phyloP scores from a whole-genome alignment of 2,113 vertebrate species.

The Sapajus apella region DNA sequence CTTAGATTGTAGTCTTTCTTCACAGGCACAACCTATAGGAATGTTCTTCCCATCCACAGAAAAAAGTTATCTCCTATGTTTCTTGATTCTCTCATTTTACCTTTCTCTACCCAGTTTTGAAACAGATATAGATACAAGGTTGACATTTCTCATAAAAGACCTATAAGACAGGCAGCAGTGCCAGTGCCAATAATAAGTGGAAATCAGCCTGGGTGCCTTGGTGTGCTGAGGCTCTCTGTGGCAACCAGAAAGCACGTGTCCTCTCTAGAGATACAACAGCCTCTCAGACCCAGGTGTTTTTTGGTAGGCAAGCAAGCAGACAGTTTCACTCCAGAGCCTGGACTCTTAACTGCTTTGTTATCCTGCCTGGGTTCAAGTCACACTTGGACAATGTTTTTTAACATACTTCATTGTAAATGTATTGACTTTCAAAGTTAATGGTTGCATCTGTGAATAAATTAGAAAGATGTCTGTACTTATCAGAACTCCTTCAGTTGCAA shows the following conservation, averaged over 20 bases:
- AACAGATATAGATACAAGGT: background rate
- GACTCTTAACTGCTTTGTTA: background rate
- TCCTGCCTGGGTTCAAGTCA: background rate
- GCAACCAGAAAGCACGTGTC: background rate
- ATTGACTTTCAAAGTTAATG: constrained; percentile 14
- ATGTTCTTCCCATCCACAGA: background rate
- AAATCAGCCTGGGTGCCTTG: background rate
- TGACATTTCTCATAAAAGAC: background rate
- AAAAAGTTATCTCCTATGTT: background rate
- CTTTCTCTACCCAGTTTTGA: background rate
- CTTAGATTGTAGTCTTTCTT: background rate
- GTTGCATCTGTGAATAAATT: background rate
- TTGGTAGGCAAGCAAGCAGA: background rate
- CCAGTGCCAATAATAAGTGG: background rate
- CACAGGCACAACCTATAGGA: background rate
- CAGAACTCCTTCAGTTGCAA: background rate
- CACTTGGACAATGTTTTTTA: background rate
- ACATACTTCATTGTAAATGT: background rate
- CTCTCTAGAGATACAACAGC: background rate
- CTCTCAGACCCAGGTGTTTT: background rate
- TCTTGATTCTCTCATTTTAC: background rate
- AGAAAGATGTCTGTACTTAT: background rate
- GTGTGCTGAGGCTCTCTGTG: background rate
- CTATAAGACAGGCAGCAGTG: background rate
- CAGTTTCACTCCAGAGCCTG: background rate